Conservation (phyloP, 2,888 invertebrate genomes). For the Brachyptera risi region DNA sequence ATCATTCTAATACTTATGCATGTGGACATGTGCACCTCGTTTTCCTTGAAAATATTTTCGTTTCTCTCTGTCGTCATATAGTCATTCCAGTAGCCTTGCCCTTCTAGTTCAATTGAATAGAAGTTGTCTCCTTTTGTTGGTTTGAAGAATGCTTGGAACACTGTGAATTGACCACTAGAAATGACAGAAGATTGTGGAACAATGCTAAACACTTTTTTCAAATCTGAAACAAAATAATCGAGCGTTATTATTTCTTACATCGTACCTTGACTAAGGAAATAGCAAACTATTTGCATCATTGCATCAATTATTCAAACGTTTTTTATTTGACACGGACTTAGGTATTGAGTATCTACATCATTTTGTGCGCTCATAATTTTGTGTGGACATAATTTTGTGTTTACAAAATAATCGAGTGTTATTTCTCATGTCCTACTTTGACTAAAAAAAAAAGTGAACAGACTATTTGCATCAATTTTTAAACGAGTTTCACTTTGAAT, state of each 20-base stretch:
- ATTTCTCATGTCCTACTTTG: too few species aligned
- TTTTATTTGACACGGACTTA: too few species aligned
- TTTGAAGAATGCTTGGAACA: conserved; percentile 43
- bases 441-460: not conserved
- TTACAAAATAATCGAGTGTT: too few species aligned
- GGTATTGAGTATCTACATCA: too few species aligned
- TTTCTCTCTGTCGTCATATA: not conserved
- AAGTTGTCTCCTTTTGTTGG: conserved; percentile 39
- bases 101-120: conserved; percentile 40
- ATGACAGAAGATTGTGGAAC: conserved; percentile 39
- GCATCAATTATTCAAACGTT: too few species aligned
- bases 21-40: not conserved
- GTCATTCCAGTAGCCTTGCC: conserved; percentile 39
- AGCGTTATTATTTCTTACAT: too few species aligned
- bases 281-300: too few species aligned
- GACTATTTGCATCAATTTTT: too few species aligned
- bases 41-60: not conserved
- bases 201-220: conserved; percentile 39
- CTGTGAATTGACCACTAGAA: conserved; percentile 37
- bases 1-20: not conserved
- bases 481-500: too few species aligned
- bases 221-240: conserved; percentile 36
- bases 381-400: too few species aligned
- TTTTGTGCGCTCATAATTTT: too few species aligned
- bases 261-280: too few species aligned